Base-by-base conservation (phyloP, 1,140 invertebrate species). In the Macrosteles quadrilineatus region DNA sequence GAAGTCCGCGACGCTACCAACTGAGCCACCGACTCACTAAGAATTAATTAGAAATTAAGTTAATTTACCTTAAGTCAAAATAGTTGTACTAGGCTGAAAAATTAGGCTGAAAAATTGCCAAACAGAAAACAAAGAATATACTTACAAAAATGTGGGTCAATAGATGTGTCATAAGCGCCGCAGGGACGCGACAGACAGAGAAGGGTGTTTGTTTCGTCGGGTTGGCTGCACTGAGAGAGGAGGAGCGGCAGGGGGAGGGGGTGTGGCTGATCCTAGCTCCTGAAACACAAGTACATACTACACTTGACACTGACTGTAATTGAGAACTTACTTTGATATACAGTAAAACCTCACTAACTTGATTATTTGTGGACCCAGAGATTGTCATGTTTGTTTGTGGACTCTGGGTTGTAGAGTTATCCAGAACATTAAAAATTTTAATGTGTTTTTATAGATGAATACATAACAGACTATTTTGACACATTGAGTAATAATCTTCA, bases 211-310 rank as follows among this genome's bases (percentile, higher is more conserved):
- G 71, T 86, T 83, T 81, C 92, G 92, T 77, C 91, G 86, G 66
- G 87, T 91, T 69, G 90, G 90, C 80, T 92, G 91, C 75, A 92
- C 90, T 68, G 91, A 92, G 80, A 92, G 86, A 50, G 90, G 90
- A 73, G 90, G 59, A 11, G 55, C 53, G 43, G 68, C 65, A 31
- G 68, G 63, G 9, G 67, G 89, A 74, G 90, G 85, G 74, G 91
- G 83, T 79, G 85, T 84, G 73, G 78, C 84, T 80, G 85, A 84
- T 80, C 63, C 85, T 79, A 78, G 82, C 81, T 80, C 83, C 84
- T 79, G 81, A 80, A 71, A 87, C 73, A 88, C 21, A 3, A 50
- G 21, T 19, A 50, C 3, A 11, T 19, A 50, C n/a, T n/a, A 21
- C 21, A 21, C n/a, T n/a, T n/a, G n/a, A n/a, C n/a, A n/a, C n/a